Evolutionary conservation across 2,888 invertebrate genomes (phyloP).

Genomic region (Dryococelus australis): DNA sequence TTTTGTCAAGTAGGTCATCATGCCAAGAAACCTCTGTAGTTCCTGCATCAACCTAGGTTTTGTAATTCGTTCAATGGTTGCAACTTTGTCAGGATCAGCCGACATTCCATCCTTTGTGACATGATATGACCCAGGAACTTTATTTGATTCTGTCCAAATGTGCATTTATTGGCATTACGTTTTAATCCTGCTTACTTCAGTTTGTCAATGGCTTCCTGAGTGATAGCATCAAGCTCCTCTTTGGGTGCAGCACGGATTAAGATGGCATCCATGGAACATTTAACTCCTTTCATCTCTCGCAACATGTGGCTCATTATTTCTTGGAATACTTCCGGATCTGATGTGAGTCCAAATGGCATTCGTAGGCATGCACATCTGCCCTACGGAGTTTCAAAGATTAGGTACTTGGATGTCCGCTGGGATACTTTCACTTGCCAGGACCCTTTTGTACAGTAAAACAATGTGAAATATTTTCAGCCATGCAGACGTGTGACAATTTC

Average conservation of each 20-base stretch:
- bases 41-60: neutral
- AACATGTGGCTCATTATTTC: neutral
- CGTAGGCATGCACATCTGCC: neutral
- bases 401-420: neutral
- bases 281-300: neutral
- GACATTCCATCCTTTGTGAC: neutral
- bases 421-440: neutral
- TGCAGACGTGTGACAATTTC: neutral
- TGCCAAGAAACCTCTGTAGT: conserved; percentile 26
- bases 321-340: neutral
- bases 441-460: neutral
- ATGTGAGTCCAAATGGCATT: neutral
- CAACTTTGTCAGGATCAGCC: neutral
- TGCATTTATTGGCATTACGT: neutral
- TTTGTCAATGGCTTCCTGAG: neutral
- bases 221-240: neutral
- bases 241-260: neutral
- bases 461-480: neutral
- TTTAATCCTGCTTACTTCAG: neutral
- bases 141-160: neutral
- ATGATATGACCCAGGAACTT: neutral
- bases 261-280: neutral
- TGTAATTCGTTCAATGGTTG: neutral
- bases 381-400: neutral
- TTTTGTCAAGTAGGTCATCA: neutral